These are phyloP conservation scores for Micrasema longulum DNA, from an alignment of 1,140 invertebrate genomes.

Conservation along the genomic window DNA sequence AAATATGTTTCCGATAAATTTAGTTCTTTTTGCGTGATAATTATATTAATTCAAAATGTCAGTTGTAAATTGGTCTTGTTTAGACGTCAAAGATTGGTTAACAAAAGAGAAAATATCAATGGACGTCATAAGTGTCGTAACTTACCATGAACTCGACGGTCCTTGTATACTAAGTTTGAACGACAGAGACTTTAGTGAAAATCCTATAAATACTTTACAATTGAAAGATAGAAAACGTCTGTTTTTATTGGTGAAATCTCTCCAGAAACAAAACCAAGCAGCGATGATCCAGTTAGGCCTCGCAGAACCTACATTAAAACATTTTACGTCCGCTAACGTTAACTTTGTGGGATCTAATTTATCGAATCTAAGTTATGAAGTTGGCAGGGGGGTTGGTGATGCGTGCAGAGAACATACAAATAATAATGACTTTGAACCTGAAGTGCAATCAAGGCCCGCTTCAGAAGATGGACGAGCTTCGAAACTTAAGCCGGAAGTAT, in stretches of 20 bases:
- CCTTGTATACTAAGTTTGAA: conserved; percentile 64
- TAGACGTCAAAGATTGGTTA: conserved; percentile 67
- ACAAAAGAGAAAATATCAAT: conserved; percentile 64
- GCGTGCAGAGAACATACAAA: conserved; percentile 35
- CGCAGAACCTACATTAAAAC: conserved; percentile 16
- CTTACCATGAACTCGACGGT: conserved; percentile 64
- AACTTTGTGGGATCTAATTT: conserved; percentile 66
- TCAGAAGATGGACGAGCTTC: conserved; percentile 63
- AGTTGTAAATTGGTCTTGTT: conserved; percentile 64
- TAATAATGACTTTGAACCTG: conserved; percentile 58
- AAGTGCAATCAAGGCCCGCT: conserved; percentile 58
- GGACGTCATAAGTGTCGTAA: conserved; percentile 59
- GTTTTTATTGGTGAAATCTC: conserved; percentile 62
- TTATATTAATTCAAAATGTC: conserved; percentile 30
- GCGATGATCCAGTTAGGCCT: conserved; percentile 65
- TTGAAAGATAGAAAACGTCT: conserved; percentile 65
- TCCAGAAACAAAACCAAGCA: conserved; percentile 63
- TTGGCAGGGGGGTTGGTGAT: conserved; percentile 58
- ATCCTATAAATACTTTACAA: conserved; percentile 62
- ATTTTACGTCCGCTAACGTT: conserved; percentile 60
- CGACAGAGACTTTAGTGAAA: conserved; percentile 65
- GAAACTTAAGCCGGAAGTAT: conserved; percentile 66
- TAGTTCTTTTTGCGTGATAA: too few species aligned
- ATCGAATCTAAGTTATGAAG: conserved; percentile 65
- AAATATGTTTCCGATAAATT: too few species aligned